Evolutionary conservation across 2,113 vertebrate genomes (phyloP), one percentile per base, ranked within the genome.

Genomic region (Pica pica): DNA sequence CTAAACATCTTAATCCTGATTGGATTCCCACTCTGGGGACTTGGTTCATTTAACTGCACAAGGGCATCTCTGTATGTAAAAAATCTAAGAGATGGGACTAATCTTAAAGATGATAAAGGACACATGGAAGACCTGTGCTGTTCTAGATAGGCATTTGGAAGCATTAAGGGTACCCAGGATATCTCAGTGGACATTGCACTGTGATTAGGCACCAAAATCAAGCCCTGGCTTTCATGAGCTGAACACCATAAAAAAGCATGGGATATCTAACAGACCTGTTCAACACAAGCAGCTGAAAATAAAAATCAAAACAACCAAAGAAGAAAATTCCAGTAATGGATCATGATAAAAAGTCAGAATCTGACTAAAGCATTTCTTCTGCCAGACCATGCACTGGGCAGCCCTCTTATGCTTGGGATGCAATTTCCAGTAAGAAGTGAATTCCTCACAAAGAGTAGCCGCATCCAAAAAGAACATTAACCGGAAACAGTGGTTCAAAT

Each of bases 281-380:
- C 11, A 57, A 31, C 3, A 10, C 28, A 68, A 67, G 17, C 30
- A 44, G 20, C 7, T 63, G 16, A 71, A 76, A 82, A 71, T 6
- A 5, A 63, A 71, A 70, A 39, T 31, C 44, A 56, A 42, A 88
- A 39, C 16, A 79, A 80, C 8, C 16, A 37, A 50, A n/a, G 16
- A 19, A 46, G 44, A 35, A 35, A 30, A 41, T 4, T n/a, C 21
- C 16, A 31, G 21, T 42, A 56, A 47, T 52, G 1, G 1, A 60
- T 30, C 3, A 9, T 1, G 2, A 52, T 30, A 46, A 65, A 86
- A 57, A 59, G 13, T 4, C 24, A 65, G 3, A 0, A 1, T 35
- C 27, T 63, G 35, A 67, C 7, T 57, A 56, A 79, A 80, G 14
- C 4, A 33, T 83, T 75, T 80, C 37, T 67, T 59, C 28, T 41